Evolutionary conservation across 2,113 vertebrate species (phyloP), one percentile per base, ranked within the genome.

Genomic region (Odocoileus virginianus): DNA sequence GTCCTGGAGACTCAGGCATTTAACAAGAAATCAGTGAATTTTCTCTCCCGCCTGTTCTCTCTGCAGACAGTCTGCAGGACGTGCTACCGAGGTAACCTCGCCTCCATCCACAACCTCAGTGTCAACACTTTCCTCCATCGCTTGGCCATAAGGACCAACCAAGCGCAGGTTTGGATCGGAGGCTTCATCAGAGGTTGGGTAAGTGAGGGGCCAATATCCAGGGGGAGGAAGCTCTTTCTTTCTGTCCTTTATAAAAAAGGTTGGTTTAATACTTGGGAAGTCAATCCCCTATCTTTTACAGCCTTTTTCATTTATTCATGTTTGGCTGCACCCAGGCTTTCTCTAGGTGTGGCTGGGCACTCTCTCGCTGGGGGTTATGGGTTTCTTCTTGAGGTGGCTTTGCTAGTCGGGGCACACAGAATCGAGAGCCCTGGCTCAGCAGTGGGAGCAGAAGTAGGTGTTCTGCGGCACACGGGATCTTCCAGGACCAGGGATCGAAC

Each of bases 111-210:
- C 33, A 47, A 0, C 21, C 0, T 0, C 12, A 0, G 0, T 0
- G 0, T 0, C 30, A 98, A 98, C 23, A 0, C 0, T 5, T 0
- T 0, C 0, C 3, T 98, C 43, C 3, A 0, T 1, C 0, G 0
- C 5, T 1, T 0, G 19, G 17, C 43, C 0, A 6, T 7, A 0
- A 0, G 1, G 0, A 0, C 1, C 85, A 93, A 57, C 0, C 0
- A 9, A 0, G 5, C 1, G 6, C 57, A 10, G 12, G 6, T 98
- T 84, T 98, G 98, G 98, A 98, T 98, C 0, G 97, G 98, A 43
- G 98, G 58, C 4, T 0, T 13, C 23, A 9, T 54, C 15, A 3
- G 0, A 14, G 17, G 71, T 0, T 0, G 3, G 0, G 98, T 98
- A 96, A 98, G 98, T 61, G 12, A 21, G 19, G 16, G 7, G 3